Conservation (phyloP, 2,113 vertebrate species). For the Orthonyx spaldingii region DNA sequence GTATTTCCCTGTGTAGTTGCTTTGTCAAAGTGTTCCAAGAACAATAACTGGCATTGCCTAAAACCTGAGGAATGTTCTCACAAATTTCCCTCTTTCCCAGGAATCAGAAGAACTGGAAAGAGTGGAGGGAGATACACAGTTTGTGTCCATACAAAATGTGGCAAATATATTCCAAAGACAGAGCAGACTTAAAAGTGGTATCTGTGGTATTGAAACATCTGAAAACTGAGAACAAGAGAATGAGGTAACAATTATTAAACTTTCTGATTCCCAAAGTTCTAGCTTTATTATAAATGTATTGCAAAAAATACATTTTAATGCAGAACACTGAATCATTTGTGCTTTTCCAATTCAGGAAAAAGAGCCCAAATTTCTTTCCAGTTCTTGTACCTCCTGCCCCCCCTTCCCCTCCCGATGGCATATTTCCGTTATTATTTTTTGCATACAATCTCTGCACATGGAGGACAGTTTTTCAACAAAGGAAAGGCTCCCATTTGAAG, state of each 20-base stretch:
- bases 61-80: constrained; percentile 32
- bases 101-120: background rate
- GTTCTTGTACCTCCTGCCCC: background rate
- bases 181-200: background rate
- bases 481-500: background rate
- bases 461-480: background rate
- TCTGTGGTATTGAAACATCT: background rate
- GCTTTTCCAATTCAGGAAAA: background rate
- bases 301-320: background rate
- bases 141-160: background rate
- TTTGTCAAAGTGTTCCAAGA: constrained; percentile 17
- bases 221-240: background rate
- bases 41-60: background rate
- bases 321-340: background rate
- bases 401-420: background rate
- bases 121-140: background rate
- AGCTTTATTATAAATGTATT: background rate
- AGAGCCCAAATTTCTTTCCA: background rate
- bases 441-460: background rate
- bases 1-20: background rate
- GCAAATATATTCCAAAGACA: background rate
- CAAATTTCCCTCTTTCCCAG: background rate
- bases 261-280: background rate
- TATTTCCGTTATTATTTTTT: background rate
- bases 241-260: background rate